Evolutionary conservation across 2,113 vertebrate species (phyloP), one percentile per base, ranked within the genome.

Genomic region (Desmodus rotundus): DNA sequence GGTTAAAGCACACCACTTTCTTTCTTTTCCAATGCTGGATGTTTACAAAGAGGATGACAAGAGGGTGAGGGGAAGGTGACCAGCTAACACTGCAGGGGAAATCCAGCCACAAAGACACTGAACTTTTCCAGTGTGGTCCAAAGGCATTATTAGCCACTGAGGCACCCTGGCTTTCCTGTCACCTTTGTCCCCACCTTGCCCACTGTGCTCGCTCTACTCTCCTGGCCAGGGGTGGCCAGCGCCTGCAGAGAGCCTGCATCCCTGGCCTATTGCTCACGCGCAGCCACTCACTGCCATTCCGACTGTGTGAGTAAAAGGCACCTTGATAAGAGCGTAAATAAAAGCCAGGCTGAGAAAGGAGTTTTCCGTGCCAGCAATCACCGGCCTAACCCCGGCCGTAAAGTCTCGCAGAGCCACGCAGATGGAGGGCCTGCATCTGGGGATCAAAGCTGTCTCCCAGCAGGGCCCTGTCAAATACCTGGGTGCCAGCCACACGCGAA

Each of bases 291-390:
- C 98, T 98, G 98, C 97, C 98, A 96, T 98, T 98, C 97, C 96
- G 93, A 92, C 96, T 91, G 93, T 76, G 68, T 97, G 98, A 98
- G 96, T 98, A 97, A 98, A 98, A 98, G 98, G 96, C 98, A 98
- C 97, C 98, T 98, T 98, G 98, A 98, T 98, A 98, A 98, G 98
- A 98, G 97, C 97, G 98, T 98, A 98, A 98, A 98, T 98, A 98
- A 98, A 98, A 98, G 97, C 98, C 97, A 97, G 97, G 96, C 97
- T 97, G 98, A 98, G 98, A 98, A 98, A 98, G 98, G 98, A 98
- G 98, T 98, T 99, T 98, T 98, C 98, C 98, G 98, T 97, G 97
- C 98, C 97, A 98, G 98, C 98, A 98, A 98, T 98, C 98, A 97
- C 98, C 90, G 91, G 97, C 96, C 97, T 97, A 97, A 97, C 98